Evolutionary conservation across 1,140 invertebrate species (phyloP), one percentile per base, ranked within the genome.

Genomic region (Protaetia brevitarsis): DNA sequence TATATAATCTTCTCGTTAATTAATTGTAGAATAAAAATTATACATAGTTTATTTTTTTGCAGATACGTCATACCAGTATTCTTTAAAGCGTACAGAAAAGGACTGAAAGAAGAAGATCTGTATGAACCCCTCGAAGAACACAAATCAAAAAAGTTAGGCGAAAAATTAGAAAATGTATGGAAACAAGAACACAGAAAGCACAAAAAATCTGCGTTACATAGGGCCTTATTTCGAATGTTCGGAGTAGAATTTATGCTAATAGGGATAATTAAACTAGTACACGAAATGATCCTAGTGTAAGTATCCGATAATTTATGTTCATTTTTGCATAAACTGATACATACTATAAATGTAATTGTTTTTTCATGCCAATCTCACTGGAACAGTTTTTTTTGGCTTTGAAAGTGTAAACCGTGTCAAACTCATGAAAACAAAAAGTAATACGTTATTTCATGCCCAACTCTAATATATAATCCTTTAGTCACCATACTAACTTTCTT

Each of bases 51-150:
- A n/a, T 10, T 67, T 69, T 71, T 45, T 74, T 76, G 11, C 71
- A 83, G 82, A 65, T 82, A 79, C 70, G 79, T 81, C 67, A 77
- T 82, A 74, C 81, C 80, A 26, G 80, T 82, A 68, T 84, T 84
- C 70, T 80, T 74, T 59, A 81, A 79, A 66, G 82, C 81, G 8
- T 79, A 76, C 62, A 83, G 82, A 74, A 73, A 80, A 34, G 81
- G 83, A 28, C 37, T 66, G 45, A 45, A 41, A 56, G 65, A 66
- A 62, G 59, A 66, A 26, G 65, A 66, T 62, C 59, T 66, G 13
- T 66, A 36, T 27, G 65, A 66, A 56, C 58, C 58, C 10, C 58
- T 66, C 34, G 36, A 61, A 26, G 65, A 66, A 51, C 59, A 66
- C 21, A 63, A 36, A 58, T 62, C 65, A 1, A 27, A n/a, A 29